Conservation (phyloP, 1,140 invertebrate species). For the Telenomus remus region DNA sequence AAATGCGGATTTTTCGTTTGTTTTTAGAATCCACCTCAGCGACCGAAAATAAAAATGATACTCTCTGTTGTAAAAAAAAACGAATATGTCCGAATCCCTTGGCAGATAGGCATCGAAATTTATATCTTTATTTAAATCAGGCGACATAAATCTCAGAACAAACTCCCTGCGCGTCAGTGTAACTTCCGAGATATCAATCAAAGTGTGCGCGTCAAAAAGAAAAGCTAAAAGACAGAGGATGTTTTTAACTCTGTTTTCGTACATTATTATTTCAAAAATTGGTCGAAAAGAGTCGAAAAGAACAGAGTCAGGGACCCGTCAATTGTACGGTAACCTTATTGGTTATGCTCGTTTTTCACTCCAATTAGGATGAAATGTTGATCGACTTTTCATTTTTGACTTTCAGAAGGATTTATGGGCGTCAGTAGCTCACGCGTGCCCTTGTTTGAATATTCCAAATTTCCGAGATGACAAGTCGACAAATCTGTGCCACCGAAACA, state of each 20-base stretch:
- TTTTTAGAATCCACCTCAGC: no score
- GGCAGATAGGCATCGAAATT: conserved; percentile 24
- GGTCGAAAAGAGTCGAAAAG: no score
- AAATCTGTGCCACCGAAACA: conserved; percentile 50
- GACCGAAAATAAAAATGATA: no score
- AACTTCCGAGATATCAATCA: conserved; percentile 44
- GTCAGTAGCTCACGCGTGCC: conserved; percentile 50
- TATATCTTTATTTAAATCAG: conserved; percentile 46
- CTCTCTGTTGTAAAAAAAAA: not conserved
- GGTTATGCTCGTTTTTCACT: no score
- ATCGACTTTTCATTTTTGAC: conserved; percentile 53
- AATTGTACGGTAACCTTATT: no score
- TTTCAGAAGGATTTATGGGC: conserved; percentile 62
- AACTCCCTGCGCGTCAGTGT: conserved; percentile 15
- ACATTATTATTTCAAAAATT: not conserved
- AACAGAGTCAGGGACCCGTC: conserved; percentile 15
- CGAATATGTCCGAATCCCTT: conserved; percentile 11
- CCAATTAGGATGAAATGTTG: no score
- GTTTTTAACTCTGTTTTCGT: not conserved
- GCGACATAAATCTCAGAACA: conserved; percentile 28
- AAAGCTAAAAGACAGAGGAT: no score
- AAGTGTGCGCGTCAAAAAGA: not conserved
- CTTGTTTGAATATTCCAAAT: conserved; percentile 59
- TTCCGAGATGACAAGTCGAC: conserved; percentile 53
- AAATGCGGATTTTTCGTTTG: no score